Evolutionary conservation across 2,797 vertebrate genomes (phyloP).

Genomic region (Eulemur mongoz): DNA sequence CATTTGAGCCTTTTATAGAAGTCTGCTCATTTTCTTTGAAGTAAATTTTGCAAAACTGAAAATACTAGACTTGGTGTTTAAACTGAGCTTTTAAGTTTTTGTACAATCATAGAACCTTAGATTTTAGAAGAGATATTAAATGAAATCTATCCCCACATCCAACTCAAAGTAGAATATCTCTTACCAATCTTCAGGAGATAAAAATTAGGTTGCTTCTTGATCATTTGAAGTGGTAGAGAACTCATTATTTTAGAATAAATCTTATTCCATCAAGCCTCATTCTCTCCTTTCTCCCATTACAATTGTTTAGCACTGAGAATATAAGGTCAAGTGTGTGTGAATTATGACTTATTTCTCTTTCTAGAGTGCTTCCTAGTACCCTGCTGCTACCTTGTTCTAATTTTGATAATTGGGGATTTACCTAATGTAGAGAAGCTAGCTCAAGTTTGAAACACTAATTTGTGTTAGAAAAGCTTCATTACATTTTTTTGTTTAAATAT

Average conservation of each 20-base stretch:
- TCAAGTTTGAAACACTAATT: not conserved
- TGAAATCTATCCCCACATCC: not conserved
- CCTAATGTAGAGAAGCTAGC: not conserved
- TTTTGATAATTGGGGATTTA: conserved; percentile 15
- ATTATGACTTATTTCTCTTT: not conserved
- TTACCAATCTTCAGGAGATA: not conserved
- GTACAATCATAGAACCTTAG: not conserved
- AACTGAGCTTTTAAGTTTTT: conserved; percentile 44
- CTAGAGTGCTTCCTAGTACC: not conserved
- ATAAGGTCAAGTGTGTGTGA: too few relatives aligned
- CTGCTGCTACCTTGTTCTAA: not conserved
- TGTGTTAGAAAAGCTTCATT: not conserved
- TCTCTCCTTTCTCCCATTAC: not conserved
- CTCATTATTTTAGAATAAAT: conserved; percentile 15
- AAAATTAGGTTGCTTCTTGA: not conserved
- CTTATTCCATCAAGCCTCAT: not conserved
- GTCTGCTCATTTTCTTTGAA: conserved; percentile 71
- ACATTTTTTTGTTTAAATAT: not conserved
- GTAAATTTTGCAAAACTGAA: conserved; percentile 55
- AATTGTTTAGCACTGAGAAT: not conserved
- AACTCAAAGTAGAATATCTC: not conserved
- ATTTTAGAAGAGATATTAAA: conserved; percentile 31
- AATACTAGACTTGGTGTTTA: conserved; percentile 48
- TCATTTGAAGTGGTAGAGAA: not conserved
- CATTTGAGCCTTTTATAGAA: conserved; percentile 61